phyloP scores from a whole-genome alignment of 2,113 vertebrate genomes.

The Corynorhinus townsendii region DNA sequence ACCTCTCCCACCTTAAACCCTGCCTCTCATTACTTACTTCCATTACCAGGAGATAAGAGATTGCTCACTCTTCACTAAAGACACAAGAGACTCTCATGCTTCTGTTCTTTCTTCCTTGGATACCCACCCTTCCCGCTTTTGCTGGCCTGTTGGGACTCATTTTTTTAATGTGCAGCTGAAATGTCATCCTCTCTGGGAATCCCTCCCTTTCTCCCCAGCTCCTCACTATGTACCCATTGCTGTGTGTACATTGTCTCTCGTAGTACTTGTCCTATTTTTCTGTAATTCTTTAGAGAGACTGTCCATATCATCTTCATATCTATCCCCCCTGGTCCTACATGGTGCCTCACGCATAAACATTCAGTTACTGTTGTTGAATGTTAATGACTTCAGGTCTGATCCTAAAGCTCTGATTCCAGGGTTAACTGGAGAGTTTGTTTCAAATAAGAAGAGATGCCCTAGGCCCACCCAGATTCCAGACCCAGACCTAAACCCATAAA shows the following conservation, averaged over 20 bases:
- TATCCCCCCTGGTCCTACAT: background rate
- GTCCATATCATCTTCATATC: background rate
- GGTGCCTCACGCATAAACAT: background rate
- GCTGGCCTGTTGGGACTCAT: background rate
- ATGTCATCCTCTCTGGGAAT: background rate
- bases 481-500: conserved; percentile 43
- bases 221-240: background rate
- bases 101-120: background rate
- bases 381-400: conserved; percentile 32
- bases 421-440: conserved; percentile 16
- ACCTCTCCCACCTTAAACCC: background rate
- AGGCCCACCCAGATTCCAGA: conserved; percentile 65
- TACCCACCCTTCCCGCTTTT: background rate
- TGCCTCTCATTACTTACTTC: conserved; percentile 1
- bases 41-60: background rate
- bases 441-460: conserved; percentile 35
- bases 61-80: background rate
- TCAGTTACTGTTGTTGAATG: conserved; percentile 49
- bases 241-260: background rate
- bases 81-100: background rate
- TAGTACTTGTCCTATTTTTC: background rate
- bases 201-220: background rate
- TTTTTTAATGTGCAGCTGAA: conserved; percentile 52
- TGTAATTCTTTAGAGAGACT: conserved; percentile 14
- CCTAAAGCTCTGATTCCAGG: conserved; percentile 37